Evolutionary conservation across 2,888 invertebrate genomes (phyloP), one percentile per base, ranked within the genome.

Genomic region (Mellilla xanthometata): DNA sequence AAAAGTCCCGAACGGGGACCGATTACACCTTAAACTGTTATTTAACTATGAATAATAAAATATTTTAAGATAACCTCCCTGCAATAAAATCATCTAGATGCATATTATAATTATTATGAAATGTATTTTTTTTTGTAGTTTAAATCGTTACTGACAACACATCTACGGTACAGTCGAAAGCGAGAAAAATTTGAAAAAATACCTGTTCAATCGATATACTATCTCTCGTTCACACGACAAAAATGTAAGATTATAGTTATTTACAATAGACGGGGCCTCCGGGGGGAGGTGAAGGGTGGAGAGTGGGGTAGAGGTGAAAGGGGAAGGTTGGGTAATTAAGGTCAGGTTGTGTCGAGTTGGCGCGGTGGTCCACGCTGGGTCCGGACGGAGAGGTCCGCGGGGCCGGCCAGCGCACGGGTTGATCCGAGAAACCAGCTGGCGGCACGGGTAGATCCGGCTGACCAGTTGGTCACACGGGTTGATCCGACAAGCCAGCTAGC

Each of bases 141-240:
- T 88, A 81, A 74, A 79, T 79, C 56, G 74, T 81, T 83, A 84
- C 77, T 85, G 88, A 87, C 82, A 89, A 89, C 88, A 89, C 87
- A 86, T 87, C 89, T 89, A 89, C 88, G 78, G 84, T 89, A 89
- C 85, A 88, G 87, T 86, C 76, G 86, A 89, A 84, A 88, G 89
- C 88, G 89, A 89, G 88, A 88, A 84, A 82, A 81, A 73, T 83
- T 88, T 87, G 85, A 88, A 88, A 88, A 88, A 86, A 88, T 87
- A 88, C 88, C 84, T 83, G 88, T 87, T 88, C 78, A 87, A 81
- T 80, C 77, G 78, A 80, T 84, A 84, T 69, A 84, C 85, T 88
- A 89, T 85, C 80, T 84, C 76, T 88, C 81, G 88, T 87, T 87
- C 79, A 88, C 81, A 88, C 86, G 88, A 88, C 84, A 87, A 88